These are phyloP conservation scores for Apis mellifera DNA, from an alignment of 1,140 invertebrate genomes.

Conservation along the genomic window Amel_HAv3.1 CM009935.2:3896001-3896500, in stretches of 20 bases:
- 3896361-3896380: slow-evolving; percentile 15
- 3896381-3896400: slow-evolving; percentile 19
- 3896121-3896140: no score
- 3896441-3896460: slow-evolving; percentile 21
- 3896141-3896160: neutral
- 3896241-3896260: slow-evolving; percentile 16
- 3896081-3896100: no score
- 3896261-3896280: slow-evolving; percentile 18
- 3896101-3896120: no score
- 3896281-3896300: slow-evolving; percentile 25
- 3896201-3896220: neutral
- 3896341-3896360: slow-evolving; percentile 19
- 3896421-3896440: slow-evolving; percentile 6
- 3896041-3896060: no score
- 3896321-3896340: slow-evolving; percentile 28
- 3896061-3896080: no score
- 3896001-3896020: no score
- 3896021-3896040: no score
- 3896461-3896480: slow-evolving; percentile 18
- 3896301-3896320: slow-evolving; percentile 12
- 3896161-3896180: neutral
- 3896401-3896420: neutral
- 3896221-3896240: neutral
- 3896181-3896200: neutral
- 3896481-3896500: slow-evolving; percentile 24